phyloP scores from a whole-genome alignment of 2,888 invertebrate genomes.

The Crepidodera aurea region DNA sequence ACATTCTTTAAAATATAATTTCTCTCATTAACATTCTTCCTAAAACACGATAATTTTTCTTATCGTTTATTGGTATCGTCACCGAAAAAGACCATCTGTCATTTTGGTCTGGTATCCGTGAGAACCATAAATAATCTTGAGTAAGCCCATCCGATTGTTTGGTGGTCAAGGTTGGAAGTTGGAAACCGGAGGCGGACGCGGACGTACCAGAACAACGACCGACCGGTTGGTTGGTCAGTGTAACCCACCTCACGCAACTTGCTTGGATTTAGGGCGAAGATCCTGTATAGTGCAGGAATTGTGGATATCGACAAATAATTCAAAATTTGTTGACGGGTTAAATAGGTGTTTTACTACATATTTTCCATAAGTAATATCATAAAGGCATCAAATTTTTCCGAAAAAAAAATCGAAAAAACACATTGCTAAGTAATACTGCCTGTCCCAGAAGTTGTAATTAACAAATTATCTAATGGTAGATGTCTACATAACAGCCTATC shows the following conservation, averaged over 20 bases:
- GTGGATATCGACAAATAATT: background rate
- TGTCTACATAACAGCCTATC: too few relatives aligned
- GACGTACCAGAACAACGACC: slow-evolving; percentile 13
- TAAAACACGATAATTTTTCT: background rate
- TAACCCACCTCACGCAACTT: slow-evolving; percentile 10
- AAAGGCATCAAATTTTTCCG: too few relatives aligned
- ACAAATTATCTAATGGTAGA: too few relatives aligned
- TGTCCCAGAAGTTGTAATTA: too few relatives aligned
- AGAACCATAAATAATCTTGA: slow-evolving; percentile 1
- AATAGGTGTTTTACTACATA: too few relatives aligned
- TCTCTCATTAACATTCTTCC: background rate
- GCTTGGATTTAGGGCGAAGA: background rate
- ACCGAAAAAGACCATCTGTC: background rate
- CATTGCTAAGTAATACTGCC: too few relatives aligned
- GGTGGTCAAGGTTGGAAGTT: slow-evolving; percentile 23
- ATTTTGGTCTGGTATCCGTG: background rate
- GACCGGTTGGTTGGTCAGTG: background rate
- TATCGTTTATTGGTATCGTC: slow-evolving; percentile 11
- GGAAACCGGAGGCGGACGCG: slow-evolving; percentile 16
- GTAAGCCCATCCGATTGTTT: slow-evolving; percentile 6
- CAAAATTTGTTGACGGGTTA: too few relatives aligned
- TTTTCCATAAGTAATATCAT: too few relatives aligned
- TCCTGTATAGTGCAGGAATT: slow-evolving; percentile 3
- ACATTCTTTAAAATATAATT: too few relatives aligned
- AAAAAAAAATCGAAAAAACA: too few relatives aligned